phyloP scores from a whole-genome alignment of 2,113 vertebrate species.

The Lasiurus cinereus region DNA sequence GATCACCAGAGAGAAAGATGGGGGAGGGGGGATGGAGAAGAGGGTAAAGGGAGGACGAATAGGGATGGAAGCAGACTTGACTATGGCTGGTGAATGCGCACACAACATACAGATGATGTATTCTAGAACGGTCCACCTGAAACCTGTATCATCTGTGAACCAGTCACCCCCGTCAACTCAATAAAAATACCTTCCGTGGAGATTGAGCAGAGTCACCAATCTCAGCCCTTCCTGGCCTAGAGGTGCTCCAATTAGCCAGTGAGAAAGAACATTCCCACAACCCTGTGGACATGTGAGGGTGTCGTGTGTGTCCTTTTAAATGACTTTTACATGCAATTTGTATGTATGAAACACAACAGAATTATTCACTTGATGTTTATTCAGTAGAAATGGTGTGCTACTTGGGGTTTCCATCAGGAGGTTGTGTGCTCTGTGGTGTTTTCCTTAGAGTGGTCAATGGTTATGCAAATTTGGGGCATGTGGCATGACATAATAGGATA shows the following conservation, averaged over 20 bases:
- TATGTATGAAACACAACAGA: neutral
- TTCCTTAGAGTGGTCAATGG: neutral
- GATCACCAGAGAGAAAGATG: neutral
- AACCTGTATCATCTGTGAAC: neutral
- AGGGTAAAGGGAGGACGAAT: neutral
- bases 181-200: neutral
- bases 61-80: neutral
- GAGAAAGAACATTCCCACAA: neutral
- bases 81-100: neutral
- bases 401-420: neutral
- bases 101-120: neutral
- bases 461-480: neutral
- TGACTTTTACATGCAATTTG: neutral
- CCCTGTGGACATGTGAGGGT: neutral
- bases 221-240: neutral
- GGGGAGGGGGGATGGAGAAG: neutral
- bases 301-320: neutral
- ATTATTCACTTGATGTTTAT: neutral
- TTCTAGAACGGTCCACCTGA: neutral
- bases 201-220: neutral
- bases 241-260: neutral
- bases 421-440: neutral
- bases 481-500: neutral
- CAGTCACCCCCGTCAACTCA: neutral
- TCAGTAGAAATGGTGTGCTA: neutral